Conservation (phyloP, 2,113 vertebrate species). For the Mirza zaza region DNA sequence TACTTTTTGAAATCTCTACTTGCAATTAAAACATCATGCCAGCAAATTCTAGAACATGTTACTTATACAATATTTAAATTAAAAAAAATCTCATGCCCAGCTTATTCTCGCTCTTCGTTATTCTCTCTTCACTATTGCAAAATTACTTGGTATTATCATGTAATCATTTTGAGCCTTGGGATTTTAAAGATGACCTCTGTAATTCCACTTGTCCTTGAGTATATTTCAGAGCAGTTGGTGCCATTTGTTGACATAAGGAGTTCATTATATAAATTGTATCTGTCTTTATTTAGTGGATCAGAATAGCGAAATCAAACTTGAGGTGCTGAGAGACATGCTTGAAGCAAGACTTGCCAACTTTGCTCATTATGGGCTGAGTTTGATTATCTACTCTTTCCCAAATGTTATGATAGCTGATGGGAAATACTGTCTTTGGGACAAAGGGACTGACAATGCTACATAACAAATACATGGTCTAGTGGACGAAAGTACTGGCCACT, state of each 20-base stretch:
- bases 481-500: too few relatives aligned
- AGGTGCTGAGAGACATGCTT: background rate
- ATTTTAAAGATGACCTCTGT: background rate
- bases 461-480: background rate
- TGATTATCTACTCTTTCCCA: background rate
- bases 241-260: background rate
- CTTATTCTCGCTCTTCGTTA: background rate
- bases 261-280: background rate
- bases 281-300: background rate
- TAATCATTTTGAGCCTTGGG: background rate
- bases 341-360: background rate
- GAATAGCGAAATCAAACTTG: background rate
- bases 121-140: background rate
- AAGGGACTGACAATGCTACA: background rate
- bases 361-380: background rate
- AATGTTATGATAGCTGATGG: background rate
- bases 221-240: background rate
- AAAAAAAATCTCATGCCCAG: background rate
- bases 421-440: background rate
- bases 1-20: background rate
- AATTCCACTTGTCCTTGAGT: background rate
- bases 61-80: background rate
- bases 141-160: background rate
- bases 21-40: background rate
- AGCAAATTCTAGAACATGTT: background rate